Percentiles rank a stretch among this genome's conserved stretches.
Evolutionary conservation across 2,888 invertebrate species (phyloP).

Genomic region (Microctonus aethiopoides): DNA sequence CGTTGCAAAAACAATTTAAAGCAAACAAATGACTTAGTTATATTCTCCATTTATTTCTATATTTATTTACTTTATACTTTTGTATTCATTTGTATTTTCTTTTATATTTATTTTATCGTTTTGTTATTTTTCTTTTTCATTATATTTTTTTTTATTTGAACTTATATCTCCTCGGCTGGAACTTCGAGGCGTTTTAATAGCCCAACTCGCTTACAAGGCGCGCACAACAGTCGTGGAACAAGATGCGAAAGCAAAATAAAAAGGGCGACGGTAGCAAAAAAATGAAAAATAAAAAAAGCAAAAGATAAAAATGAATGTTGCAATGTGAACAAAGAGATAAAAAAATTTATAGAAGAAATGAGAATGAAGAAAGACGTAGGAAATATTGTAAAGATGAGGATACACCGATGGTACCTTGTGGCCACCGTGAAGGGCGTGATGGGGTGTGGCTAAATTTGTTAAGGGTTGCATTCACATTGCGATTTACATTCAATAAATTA

Average conservation of each 20-base stretch:
- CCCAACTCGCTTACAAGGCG: conserved; percentile 38
- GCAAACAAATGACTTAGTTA: conserved; percentile 60
- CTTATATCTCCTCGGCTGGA: conserved; percentile 20
- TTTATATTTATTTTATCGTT: conserved; percentile 25
- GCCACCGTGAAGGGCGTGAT: conserved; percentile 53
- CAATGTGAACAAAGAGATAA: conserved; percentile 12
- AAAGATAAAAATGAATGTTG: conserved; percentile 11
- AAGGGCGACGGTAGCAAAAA: neutral
- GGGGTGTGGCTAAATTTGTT: conserved; percentile 64
- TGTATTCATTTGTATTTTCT: no score
- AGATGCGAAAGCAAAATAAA: no score
- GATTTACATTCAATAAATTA: conserved; percentile 63
- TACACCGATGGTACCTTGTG: no score
- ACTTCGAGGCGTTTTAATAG: conserved; percentile 50
- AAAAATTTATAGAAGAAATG: conserved; percentile 2
- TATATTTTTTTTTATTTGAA: conserved; percentile 19
- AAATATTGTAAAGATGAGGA: neutral
- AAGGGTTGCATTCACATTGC: conserved; percentile 52
- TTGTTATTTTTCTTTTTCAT: conserved; percentile 4
- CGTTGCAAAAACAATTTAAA: conserved; percentile 52
- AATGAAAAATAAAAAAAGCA: neutral
- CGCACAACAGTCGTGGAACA: no score
- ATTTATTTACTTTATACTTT: no score
- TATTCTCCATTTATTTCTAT: conserved; percentile 13
- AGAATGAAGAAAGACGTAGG: conserved; percentile 11